Evolutionary conservation across 2,888 invertebrate genomes (phyloP).

Genomic region (Lagria hirta): DNA sequence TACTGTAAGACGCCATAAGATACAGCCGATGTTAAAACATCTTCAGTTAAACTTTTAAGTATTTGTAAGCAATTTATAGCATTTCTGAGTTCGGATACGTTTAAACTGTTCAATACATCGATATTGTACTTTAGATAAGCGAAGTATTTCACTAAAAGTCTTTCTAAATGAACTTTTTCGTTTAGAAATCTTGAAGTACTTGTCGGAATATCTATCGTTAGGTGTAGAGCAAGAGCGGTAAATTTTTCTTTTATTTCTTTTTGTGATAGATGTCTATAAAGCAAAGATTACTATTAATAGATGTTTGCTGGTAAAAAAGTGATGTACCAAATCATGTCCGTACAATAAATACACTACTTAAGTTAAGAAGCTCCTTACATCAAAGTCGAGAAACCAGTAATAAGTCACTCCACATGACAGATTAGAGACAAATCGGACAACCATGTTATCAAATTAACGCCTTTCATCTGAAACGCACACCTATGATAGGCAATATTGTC

Average conservation of each 20-base stretch:
- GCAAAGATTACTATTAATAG: no score
- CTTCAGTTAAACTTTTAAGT: conserved; percentile 2
- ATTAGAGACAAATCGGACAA: no score
- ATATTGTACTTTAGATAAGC: conserved; percentile 3
- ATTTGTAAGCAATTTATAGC: conserved; percentile 3
- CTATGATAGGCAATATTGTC: no score
- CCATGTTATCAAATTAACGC: no score
- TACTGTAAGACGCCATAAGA: conserved; percentile 34
- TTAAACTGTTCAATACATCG: conserved; percentile 4
- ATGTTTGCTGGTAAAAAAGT: no score
- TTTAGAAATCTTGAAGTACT: conserved; percentile 1
- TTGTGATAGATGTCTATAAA: conserved; percentile 5
- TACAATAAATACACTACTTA: no score
- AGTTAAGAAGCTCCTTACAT: no score
- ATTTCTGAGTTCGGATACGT: neutral
- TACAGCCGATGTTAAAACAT: conserved; percentile 23
- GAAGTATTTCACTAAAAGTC: conserved; percentile 4
- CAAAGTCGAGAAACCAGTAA: no score
- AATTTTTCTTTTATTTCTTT: conserved; percentile 13
- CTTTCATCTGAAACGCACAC: no score
- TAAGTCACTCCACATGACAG: no score
- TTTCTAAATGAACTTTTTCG: conserved; percentile 6
- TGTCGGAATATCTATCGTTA: conserved; percentile 4
- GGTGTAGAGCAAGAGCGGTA: conserved; percentile 3
- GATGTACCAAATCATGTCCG: no score